Evolutionary conservation across 2,113 vertebrate genomes (phyloP).

Genomic region (Urocolius indicus): DNA sequence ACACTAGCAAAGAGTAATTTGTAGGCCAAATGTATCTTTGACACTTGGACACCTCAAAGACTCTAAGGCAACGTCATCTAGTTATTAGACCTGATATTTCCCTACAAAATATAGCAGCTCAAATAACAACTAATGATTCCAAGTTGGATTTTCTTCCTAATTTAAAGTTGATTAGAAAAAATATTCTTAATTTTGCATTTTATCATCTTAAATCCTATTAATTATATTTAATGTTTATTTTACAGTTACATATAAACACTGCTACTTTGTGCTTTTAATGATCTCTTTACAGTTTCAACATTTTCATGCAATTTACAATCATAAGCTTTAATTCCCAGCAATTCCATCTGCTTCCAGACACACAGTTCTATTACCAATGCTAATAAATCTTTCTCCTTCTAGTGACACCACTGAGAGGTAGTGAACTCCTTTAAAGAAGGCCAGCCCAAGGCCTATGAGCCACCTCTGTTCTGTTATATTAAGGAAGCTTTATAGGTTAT

Average conservation of each 20-base stretch:
- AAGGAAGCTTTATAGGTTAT: not conserved
- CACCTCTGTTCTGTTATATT: not conserved
- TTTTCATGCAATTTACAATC: slow-evolving; percentile 19
- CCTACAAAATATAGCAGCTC: not conserved
- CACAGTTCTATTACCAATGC: not conserved
- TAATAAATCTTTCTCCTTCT: not conserved
- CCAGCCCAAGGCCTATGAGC: not conserved
- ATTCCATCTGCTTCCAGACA: not conserved
- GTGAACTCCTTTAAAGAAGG: not conserved
- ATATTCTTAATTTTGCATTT: not conserved
- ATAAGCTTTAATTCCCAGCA: not conserved
- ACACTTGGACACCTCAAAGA: not conserved
- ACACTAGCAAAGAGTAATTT: not conserved
- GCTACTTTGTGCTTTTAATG: not conserved
- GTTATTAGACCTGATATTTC: not conserved
- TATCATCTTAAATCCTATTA: not conserved
- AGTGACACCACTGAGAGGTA: fast-evolving
- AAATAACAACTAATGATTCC: not conserved
- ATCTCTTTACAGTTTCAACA: not conserved
- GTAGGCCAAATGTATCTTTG: not conserved
- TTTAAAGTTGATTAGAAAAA: not conserved
- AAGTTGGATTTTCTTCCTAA: not conserved
- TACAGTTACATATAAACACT: not conserved
- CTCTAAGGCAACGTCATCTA: not conserved
- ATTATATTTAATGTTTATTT: not conserved